phyloP scores from a whole-genome alignment of 2,113 vertebrate genomes.

The Hylia prasina region DNA sequence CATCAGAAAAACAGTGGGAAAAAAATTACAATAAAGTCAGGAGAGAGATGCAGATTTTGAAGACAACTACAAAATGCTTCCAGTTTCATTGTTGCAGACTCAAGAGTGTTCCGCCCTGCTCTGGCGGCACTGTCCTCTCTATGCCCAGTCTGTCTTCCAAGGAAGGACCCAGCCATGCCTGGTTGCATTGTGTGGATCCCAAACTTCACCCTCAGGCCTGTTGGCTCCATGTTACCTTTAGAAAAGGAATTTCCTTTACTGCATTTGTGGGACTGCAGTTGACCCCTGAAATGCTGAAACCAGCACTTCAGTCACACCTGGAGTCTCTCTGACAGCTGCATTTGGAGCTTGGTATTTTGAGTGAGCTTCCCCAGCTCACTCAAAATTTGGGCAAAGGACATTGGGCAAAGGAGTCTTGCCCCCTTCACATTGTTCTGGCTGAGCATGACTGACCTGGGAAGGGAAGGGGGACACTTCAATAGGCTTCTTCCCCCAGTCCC shows the following conservation, averaged over 20 bases:
- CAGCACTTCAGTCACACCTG: not conserved
- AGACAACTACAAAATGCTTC: not conserved
- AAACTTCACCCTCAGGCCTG: not conserved
- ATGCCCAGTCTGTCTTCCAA: not conserved
- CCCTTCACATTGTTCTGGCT: not conserved
- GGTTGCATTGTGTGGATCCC: not conserved
- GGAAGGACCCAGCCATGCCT: not conserved
- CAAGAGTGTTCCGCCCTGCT: not conserved
- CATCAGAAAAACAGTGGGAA: not conserved
- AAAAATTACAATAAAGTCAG: not conserved
- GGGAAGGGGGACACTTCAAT: not conserved
- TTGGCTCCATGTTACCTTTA: not conserved
- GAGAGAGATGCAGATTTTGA: not conserved
- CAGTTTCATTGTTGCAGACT: not conserved
- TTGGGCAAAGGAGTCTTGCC: not conserved
- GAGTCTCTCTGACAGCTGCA: not conserved
- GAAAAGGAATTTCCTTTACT: not conserved
- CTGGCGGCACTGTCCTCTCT: fast-evolving
- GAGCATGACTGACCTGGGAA: not conserved
- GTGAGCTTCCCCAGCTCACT: not conserved
- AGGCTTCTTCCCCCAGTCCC: not conserved
- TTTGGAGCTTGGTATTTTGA: not conserved
- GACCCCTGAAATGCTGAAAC: not conserved
- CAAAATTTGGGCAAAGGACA: no score
- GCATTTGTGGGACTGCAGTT: not conserved